Evolutionary conservation across 2,113 vertebrate species (phyloP), one percentile per base, ranked within the genome.

Genomic region (Manacus vitellinus): DNA sequence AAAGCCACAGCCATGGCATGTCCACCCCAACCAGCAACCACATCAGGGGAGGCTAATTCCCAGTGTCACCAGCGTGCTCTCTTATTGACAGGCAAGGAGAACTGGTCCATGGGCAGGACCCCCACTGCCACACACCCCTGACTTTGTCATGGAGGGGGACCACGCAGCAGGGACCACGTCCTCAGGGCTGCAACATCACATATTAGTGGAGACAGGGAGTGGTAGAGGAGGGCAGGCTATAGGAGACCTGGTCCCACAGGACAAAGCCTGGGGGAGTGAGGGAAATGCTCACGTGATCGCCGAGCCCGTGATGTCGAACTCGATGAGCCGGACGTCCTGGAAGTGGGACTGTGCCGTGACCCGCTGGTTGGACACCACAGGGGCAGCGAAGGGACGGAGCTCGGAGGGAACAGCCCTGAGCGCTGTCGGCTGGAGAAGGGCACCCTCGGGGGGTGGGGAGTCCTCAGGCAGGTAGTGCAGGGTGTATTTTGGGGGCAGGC

Each of bases 261-360:
- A 25, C 3, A 70, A 49, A 28, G 43, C 12, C 6, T 8, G 8
- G 13, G 37, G 68, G 35, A 63, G 31, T 20, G 58, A 63, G 61
- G 19, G 14, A 41, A 68, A n/a, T 8, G 84, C 99, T 98, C 85
- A 99, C 99, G 97, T 95, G 22, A 99, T 98, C 63, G 98, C 97
- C 1, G 99, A 99, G 81, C 97, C 98, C 0, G 94, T 66, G 56
- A 99, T 85, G 73, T 99, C 99, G 1, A 99, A 99, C 85, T 99
- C 99, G 0, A 99, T 98, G 85, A 98, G 99, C 25, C 99, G 98
- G 22, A 99, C 99, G 0, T 99, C 99, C 98, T 99, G 99, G 93
- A 99, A 99, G 84, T 99, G 99, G 1, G 91, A 95, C 3, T 56
- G 66, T 22, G 98, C 97, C 0, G 99, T 99, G 27, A 99, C 97